Evolutionary conservation across 2,113 vertebrate species (phyloP).

Genomic region (Poecile atricapillus): DNA sequence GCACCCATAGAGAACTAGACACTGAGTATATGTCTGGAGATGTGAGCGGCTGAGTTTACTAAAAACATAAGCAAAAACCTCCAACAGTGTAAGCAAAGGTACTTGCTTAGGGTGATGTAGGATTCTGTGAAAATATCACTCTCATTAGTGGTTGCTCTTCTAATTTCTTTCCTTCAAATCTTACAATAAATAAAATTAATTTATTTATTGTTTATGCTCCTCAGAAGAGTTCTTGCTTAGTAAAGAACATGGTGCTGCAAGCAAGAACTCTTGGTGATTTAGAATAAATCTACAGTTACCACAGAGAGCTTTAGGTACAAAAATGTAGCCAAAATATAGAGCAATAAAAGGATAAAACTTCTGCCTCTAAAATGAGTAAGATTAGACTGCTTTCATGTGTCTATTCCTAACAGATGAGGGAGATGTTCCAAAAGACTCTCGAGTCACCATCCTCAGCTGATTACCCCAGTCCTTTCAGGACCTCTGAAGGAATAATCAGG

Average conservation of each 20-base stretch:
- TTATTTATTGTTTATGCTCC: background rate
- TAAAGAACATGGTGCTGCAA: background rate
- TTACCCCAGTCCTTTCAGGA: background rate
- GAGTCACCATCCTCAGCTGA: background rate
- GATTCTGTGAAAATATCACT: background rate
- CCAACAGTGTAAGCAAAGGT: background rate
- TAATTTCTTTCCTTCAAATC: background rate
- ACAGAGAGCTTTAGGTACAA: background rate
- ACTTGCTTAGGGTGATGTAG: background rate
- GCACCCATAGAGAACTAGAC: constrained; percentile 7
- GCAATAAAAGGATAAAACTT: background rate
- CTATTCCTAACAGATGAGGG: background rate
- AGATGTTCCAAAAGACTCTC: background rate
- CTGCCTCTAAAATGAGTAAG: background rate
- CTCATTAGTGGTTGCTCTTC: background rate
- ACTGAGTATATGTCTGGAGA: background rate
- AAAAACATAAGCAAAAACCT: background rate
- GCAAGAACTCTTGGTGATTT: background rate
- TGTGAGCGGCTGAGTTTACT: background rate
- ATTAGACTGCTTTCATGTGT: background rate
- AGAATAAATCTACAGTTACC: background rate
- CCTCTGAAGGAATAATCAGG: background rate
- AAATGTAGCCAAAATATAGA: background rate
- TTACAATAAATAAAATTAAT: background rate
- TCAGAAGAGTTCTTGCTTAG: background rate